Evolutionary conservation across 2,797 vertebrate species (phyloP), one percentile per base, ranked within the genome.

Genomic region (Mycteria americana): DNA sequence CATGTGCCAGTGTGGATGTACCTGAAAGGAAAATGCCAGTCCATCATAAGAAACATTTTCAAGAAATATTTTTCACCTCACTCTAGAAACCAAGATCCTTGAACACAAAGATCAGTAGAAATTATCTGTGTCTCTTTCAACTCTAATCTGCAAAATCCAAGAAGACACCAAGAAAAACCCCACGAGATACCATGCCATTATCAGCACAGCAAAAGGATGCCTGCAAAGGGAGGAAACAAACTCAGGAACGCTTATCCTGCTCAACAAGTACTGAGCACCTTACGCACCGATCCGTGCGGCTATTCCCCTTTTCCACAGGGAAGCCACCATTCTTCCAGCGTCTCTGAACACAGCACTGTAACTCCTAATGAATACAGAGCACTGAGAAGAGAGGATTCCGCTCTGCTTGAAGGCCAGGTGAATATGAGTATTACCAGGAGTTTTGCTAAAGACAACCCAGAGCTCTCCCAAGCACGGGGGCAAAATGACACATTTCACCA

Each of bases 271-370:
- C 22, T 1, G 5, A 88, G 62, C 64, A 63, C 31, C 48, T 63
- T 15, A 23, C 3, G 9, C 31, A 45, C 1, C 0, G 1, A 72
- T 54, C 30, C 0, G 0, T 41, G 59, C 1, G 3, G 35, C 51
- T 86, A 24, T 10, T 41, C 7, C 23, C 45, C 51, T 31, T 57
- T 68, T 59, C 60, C 75, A 46, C 6, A 24, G 50, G 48, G 39
- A 79, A 88, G 15, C n/a, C 51, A 54, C 25, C 6, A 2, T 12
- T 75, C 23, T 53, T 56, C 45, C 43, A 45, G 9, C 1, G 4
- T 33, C 48, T 69, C 65, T 35, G 25, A 85, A 37, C 18, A 45
- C 9, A 35, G 41, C 17, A 16, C n/a, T 13, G 13, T 12, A 67
- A 76, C 39, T 41, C 46, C 56, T 31, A 65, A 51, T 4, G 46